Percentiles rank a stretch among this genome's conserved stretches.
Conservation (phyloP, 2,113 vertebrate genomes). For the Pteropus alecto region DNA sequence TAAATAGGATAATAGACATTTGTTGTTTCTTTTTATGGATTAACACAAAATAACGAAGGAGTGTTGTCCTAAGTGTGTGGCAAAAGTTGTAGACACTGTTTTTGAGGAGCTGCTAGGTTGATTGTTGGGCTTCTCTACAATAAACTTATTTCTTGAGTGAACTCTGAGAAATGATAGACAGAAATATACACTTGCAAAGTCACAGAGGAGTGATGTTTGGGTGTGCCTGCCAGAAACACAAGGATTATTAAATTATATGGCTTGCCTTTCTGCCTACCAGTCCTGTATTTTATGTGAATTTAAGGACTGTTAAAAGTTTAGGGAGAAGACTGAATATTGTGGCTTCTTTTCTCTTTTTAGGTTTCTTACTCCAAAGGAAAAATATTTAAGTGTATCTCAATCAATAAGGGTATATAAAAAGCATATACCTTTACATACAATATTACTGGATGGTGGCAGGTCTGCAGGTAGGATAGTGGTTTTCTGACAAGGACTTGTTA, state of each 20-base stretch:
- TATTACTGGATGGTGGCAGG: background rate
- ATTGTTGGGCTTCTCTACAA: background rate
- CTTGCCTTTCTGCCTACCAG: background rate
- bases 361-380: background rate
- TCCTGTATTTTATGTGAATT: background rate
- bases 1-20: background rate
- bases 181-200: background rate
- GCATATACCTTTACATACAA: background rate
- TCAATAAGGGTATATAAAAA: background rate
- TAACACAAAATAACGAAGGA: background rate
- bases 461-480: background rate
- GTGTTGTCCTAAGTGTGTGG: background rate
- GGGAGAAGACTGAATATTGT: background rate
- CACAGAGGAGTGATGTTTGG: background rate
- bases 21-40: background rate
- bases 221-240: background rate
- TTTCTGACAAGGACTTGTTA: background rate
- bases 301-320: background rate
- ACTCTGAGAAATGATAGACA: background rate
- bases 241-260: background rate
- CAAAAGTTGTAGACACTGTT: background rate
- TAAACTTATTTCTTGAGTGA: background rate
- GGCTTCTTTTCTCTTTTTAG: background rate
- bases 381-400: background rate
- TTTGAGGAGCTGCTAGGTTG: background rate